Percentiles rank a stretch among this genome's conserved stretches.
Conservation (phyloP, 2,888 invertebrate species). For the Panzeria rudis region DNA sequence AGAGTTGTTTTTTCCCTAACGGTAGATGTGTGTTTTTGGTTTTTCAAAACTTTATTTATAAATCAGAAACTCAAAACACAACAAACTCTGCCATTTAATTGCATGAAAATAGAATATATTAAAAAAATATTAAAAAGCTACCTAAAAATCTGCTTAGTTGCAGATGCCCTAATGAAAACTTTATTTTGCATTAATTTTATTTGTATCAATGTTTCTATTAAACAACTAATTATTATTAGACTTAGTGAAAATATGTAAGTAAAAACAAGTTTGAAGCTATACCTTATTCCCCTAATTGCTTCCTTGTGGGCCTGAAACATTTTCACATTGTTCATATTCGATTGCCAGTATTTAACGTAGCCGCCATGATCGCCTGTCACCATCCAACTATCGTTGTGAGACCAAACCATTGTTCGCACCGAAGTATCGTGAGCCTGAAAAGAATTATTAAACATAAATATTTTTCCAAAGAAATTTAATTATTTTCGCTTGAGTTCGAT, state of each 20-base stretch:
- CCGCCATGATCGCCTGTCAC: slow-evolving; percentile 99
- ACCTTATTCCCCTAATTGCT: slow-evolving; percentile 99
- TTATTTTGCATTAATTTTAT: slow-evolving; percentile 59
- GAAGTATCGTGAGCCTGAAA: slow-evolving; percentile 98
- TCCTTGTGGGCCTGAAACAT: slow-evolving; percentile 99
- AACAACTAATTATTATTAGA: slow-evolving; percentile 67
- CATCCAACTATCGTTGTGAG: slow-evolving; percentile 99
- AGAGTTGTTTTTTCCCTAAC: slow-evolving; percentile 29
- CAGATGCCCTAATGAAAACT: slow-evolving; percentile 64
- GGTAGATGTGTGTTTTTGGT: slow-evolving; percentile 14
- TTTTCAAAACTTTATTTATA: slow-evolving; percentile 63
- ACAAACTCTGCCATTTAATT: slow-evolving; percentile 49
- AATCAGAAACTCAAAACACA: slow-evolving; percentile 35
- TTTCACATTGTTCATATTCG: slow-evolving; percentile 99
- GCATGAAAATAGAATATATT: slow-evolving; percentile 19
- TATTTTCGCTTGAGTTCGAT: not conserved
- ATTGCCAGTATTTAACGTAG: slow-evolving; percentile 99
- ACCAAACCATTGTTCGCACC: slow-evolving; percentile 99
- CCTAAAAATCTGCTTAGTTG: slow-evolving; percentile 39
- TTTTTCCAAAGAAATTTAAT: not conserved
- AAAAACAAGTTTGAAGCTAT: slow-evolving; percentile 83
- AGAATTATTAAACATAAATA: not conserved
- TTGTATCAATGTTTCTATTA: slow-evolving; percentile 61
- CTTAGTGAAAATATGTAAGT: slow-evolving; percentile 72
- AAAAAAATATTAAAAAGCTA: slow-evolving; percentile 18